A percentile compares a stretch with the other conserved stretches of the same genome.
Conservation (phyloP, 2,797 vertebrate species). For the Hyperoplus immaculatus region DNA sequence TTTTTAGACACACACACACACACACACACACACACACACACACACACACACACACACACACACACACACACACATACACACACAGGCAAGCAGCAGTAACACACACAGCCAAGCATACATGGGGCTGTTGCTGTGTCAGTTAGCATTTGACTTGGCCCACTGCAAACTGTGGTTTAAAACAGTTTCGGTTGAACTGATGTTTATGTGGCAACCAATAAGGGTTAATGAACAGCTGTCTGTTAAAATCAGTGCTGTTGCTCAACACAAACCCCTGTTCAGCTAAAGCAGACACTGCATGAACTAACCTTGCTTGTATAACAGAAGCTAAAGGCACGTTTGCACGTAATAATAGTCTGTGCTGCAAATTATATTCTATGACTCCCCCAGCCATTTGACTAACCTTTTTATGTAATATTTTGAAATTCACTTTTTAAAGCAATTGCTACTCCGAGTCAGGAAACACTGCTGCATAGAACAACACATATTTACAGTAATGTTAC, state of each 20-base stretch:
- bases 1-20: slow-evolving; percentile 38
- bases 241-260: not conserved
- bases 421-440: not conserved
- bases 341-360: not conserved
- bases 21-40: slow-evolving; percentile 7
- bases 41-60: no score
- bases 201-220: not conserved
- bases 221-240: not conserved
- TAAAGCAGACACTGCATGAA: not conserved
- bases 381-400: not conserved
- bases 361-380: not conserved
- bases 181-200: not conserved
- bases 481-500: not conserved
- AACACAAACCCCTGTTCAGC: not conserved
- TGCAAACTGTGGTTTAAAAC: slow-evolving; percentile 1
- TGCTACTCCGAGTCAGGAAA: slow-evolving; percentile 1
- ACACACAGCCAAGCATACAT: not conserved
- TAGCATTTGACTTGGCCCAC: not conserved
- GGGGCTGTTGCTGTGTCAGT: slow-evolving; percentile 21
- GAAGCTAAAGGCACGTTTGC: not conserved
- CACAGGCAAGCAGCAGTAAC: no score
- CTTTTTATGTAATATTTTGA: not conserved
- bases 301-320: not conserved
- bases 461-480: not conserved
- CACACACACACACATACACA: slow-evolving; percentile 12